Conservation (phyloP, 2,888 invertebrate genomes). For the Volucella bombylans region DNA sequence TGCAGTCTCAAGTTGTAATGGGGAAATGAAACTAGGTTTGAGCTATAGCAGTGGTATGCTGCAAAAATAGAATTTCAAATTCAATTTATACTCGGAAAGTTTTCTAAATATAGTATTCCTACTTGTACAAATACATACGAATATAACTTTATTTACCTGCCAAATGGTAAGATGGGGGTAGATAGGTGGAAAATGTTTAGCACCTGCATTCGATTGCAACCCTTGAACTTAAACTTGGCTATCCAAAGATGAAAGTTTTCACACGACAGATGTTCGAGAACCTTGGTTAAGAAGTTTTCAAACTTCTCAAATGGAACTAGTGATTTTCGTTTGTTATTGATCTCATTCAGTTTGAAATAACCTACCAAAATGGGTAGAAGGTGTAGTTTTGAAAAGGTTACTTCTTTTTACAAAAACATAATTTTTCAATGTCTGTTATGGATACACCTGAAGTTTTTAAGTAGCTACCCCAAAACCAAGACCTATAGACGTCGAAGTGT, state of each 20-base stretch:
- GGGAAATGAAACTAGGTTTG: slow-evolving; percentile 17
- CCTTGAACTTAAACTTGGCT: slow-evolving; percentile 63
- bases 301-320: slow-evolving; percentile 59
- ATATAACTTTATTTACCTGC: too few relatives aligned
- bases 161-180: neutral
- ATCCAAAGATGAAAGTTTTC: slow-evolving; percentile 55
- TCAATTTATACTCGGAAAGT: neutral
- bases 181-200: neutral
- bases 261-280: slow-evolving; percentile 60
- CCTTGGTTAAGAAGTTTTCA: slow-evolving; percentile 24
- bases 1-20: slow-evolving; percentile 46
- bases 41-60: neutral
- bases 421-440: neutral
- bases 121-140: too few relatives aligned
- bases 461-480: too few relatives aligned
- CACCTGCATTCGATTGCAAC: slow-evolving; percentile 54
- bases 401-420: neutral
- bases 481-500: too few relatives aligned
- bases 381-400: neutral
- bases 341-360: slow-evolving; percentile 52
- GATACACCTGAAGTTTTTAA: too few relatives aligned
- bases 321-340: slow-evolving; percentile 70
- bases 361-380: slow-evolving; percentile 29
- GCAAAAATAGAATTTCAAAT: neutral
- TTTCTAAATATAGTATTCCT: neutral